Evolutionary conservation across 1,140 invertebrate species (phyloP).

Genomic region (Drosophila aff.): DNA sequence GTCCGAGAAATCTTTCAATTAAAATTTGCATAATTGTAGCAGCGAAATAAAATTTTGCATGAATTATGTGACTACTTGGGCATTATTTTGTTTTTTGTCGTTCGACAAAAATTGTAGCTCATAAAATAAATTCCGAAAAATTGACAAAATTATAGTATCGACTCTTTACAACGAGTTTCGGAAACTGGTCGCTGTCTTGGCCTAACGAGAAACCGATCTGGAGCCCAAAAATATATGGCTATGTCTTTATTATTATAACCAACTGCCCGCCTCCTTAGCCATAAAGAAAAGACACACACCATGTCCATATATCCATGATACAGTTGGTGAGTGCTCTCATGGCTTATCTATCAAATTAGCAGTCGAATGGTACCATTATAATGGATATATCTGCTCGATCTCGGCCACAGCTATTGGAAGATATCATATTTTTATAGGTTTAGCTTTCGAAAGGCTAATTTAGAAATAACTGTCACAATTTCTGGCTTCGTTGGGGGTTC

Average conservation of each 20-base stretch:
- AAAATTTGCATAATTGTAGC: constrained; percentile 82
- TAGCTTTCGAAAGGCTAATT: constrained; percentile 76
- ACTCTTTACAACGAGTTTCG: constrained; percentile 66
- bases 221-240: constrained; percentile 72
- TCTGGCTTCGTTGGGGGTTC: constrained; percentile 68
- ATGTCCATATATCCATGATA: not conserved
- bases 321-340: constrained; percentile 23
- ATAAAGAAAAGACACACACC: constrained; percentile 20
- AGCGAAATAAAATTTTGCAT: constrained; percentile 72
- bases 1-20: constrained; percentile 75
- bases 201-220: constrained; percentile 74
- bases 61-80: constrained; percentile 82
- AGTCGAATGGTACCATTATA: constrained; percentile 69
- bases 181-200: constrained; percentile 69
- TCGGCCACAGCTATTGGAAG: constrained; percentile 36
- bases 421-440: constrained; percentile 74
- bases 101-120: constrained; percentile 70
- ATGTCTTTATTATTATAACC: constrained; percentile 79
- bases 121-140: constrained; percentile 81
- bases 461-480: constrained; percentile 77
- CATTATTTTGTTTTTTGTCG: constrained; percentile 62
- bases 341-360: constrained; percentile 77
- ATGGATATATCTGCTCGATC: constrained; percentile 47
- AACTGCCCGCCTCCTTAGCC: constrained; percentile 32
- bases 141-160: constrained; percentile 82